Evolutionary conservation across 1,140 invertebrate species (phyloP), one percentile per base, ranked within the genome.

Genomic region (Megalopta genalis): DNA sequence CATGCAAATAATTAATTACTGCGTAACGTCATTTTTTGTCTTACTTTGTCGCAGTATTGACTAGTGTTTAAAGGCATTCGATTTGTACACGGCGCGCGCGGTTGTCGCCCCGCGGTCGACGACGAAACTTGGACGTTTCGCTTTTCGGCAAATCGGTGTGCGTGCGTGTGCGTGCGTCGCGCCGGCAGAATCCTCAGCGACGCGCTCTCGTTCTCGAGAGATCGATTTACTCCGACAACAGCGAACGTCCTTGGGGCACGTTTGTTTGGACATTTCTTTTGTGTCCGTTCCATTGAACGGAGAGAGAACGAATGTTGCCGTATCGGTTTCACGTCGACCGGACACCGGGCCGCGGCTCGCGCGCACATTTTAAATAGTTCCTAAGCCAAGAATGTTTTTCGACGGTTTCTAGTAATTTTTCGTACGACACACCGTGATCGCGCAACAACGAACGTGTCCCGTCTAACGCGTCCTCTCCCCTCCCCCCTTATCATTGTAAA

Each of bases 361-460:
- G 74, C 62, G 74, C 88, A 85, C 83, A 84, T 87, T 85, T 81
- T 83, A 74, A 82, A 88, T 91, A 91, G 89, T 91, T 91, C 90
- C 84, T 91, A 90, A 88, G 25, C n/a, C 18, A 79, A 76, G 70
- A 79, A 88, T 80, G 76, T 75, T 85, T 52, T 84, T 82, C 77
- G 76, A 71, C 81, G 79, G 16, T 83, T 49, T 74, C 70, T 80
- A 77, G 75, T 85, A 86, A 86, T 87, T 86, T 87, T 86, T 88
- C 85, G 72, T 82, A 83, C 82, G 65, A 60, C n/a, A n/a, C n/a
- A n/a, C n/a, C 74, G 63, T 52, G 12, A 37, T 69, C 59, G 72
- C 68, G 39, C 49, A 52, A 16, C 60, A 46, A 68, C 59, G 32
- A 65, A 71, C 32, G 5, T 16, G 5, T 67, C 62, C 64, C 37